phyloP scores from a whole-genome alignment of 2,113 vertebrate genomes.

The Callipepla squamata region DNA sequence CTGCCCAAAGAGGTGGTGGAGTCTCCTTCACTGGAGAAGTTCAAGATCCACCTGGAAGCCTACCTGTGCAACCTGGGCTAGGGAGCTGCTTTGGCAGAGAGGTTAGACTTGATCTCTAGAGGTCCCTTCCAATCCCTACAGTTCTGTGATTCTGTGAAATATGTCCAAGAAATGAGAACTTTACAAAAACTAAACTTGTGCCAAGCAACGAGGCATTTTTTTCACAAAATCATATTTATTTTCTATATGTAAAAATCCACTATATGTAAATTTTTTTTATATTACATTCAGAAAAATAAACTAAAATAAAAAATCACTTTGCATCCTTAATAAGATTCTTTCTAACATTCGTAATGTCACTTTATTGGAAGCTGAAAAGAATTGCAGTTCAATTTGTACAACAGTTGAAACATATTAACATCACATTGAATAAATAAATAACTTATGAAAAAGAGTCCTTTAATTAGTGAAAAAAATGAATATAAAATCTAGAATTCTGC shows the following conservation, averaged over 20 bases:
- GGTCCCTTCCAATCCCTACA: no score
- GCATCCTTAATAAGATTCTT: background rate
- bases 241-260: background rate
- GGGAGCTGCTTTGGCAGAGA: no score
- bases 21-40: no score
- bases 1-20: no score
- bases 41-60: no score
- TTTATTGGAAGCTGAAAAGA: background rate
- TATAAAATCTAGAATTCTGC: background rate
- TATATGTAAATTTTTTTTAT: background rate
- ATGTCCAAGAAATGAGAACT: background rate
- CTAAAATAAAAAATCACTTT: background rate
- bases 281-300: background rate
- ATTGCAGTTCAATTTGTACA: background rate
- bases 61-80: no score
- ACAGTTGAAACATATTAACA: background rate
- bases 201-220: background rate
- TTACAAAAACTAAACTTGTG: background rate
- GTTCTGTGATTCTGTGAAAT: background rate
- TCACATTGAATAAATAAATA: background rate
- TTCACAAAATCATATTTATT: background rate
- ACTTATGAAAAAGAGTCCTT: background rate
- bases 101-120: no score
- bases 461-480: background rate
- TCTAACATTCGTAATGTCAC: background rate